These are phyloP conservation scores for Bombycilla garrulus DNA, from an alignment of 2,113 vertebrate genomes.

Conservation along the genomic window DNA sequence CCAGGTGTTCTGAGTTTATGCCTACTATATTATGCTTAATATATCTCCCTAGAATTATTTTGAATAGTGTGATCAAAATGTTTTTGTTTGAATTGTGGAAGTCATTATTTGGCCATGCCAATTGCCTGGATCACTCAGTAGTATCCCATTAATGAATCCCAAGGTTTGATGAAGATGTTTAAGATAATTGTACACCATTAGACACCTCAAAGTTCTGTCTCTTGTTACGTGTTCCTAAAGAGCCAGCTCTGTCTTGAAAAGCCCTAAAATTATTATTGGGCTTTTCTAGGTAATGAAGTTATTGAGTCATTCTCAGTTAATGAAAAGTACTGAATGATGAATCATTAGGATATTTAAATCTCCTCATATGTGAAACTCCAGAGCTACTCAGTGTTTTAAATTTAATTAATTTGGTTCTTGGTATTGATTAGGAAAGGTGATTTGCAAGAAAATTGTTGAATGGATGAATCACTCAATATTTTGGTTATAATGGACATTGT, in stretches of 20 bases:
- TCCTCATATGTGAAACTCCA: not conserved
- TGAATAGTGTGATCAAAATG: not conserved
- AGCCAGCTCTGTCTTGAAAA: not conserved
- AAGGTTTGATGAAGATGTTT: not conserved
- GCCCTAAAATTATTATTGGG: not conserved
- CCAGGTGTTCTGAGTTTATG: not conserved
- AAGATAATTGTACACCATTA: not conserved
- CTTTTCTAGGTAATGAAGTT: not conserved
- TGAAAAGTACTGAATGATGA: not conserved
- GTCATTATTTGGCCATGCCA: not conserved
- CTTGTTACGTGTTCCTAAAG: not conserved
- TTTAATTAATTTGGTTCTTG: not conserved
- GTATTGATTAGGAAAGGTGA: not conserved
- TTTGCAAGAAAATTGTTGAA: not conserved
- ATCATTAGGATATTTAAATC: not conserved
- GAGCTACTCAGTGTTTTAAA: not conserved
- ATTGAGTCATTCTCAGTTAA: not conserved
- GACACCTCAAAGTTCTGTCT: not conserved
- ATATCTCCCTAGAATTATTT: not conserved
- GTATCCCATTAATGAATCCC: not conserved
- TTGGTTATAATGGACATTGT: not conserved
- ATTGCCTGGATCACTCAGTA: not conserved
- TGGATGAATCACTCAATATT: not conserved
- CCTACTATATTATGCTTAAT: not conserved
- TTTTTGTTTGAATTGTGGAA: not conserved